Percentiles rank a stretch among this genome's conserved stretches.
Conservation (phyloP, 2,888 invertebrate species). For the Diarsia rubi region DNA sequence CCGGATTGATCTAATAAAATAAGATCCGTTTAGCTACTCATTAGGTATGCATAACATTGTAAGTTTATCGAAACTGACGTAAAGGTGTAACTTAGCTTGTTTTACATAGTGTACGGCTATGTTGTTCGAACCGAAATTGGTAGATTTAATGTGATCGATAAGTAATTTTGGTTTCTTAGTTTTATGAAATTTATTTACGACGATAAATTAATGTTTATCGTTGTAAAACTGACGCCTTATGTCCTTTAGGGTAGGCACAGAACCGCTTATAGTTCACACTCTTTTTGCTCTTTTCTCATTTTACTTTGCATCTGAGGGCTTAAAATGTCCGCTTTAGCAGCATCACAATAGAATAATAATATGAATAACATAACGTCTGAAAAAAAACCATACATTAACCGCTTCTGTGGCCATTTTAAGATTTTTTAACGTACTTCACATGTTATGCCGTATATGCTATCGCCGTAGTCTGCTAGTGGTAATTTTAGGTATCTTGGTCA, state of each 20-base stretch:
- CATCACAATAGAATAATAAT: no score
- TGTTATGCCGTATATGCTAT: no score
- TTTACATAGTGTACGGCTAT: slow-evolving; percentile 21
- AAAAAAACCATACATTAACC: no score
- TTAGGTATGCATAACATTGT: slow-evolving; percentile 53
- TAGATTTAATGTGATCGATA: background rate
- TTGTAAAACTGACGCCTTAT: background rate
- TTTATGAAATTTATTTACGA: background rate
- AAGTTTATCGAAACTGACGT: slow-evolving; percentile 30
- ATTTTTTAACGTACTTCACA: no score
- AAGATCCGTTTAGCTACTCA: slow-evolving; percentile 46
- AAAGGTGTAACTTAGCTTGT: slow-evolving; percentile 38
- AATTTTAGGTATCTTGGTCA: no score
- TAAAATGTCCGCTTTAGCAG: no score
- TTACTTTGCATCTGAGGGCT: no score
- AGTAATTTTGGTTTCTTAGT: background rate
- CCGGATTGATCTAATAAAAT: slow-evolving; percentile 46
- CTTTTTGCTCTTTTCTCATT: no score
- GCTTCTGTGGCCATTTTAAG: no score
- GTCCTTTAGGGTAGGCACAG: background rate
- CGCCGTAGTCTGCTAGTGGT: no score
- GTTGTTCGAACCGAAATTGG: background rate
- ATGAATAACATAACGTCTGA: no score
- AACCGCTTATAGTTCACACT: background rate
- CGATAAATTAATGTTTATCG: background rate